Base-by-base conservation (phyloP, 2,888 invertebrate genomes). In the Hypomecis atomaria region DNA sequence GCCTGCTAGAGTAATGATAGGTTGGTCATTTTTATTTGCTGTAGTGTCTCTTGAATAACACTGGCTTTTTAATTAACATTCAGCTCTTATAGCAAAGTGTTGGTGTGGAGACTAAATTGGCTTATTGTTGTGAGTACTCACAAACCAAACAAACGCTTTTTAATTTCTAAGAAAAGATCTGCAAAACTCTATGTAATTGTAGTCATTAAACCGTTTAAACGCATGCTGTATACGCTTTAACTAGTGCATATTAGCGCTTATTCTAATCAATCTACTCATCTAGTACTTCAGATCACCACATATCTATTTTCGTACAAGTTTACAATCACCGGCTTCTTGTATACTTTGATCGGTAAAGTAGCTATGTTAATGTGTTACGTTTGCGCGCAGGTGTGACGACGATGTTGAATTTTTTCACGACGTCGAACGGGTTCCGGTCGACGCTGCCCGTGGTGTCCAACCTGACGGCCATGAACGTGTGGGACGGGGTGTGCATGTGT, bases 401-500 rank as follows among this genome's bases (percentile, higher is more conserved):
- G 90, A 98, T 98, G 98, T 96, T 98, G 96, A 98, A 98, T 94
- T 98, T 98, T 95, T 98, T 98, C 96, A 98, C 98, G 79, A 98
- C 98, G 84, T 97, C 97, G 77, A 97, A 97, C 87, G 97, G 97
- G 81, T 97, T 97, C 93, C 96, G 97, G 83, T 97, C 97, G 78
- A 98, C 98, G 57, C 94, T 98, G 82, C 98, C 98, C 33, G 98
- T 98, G 77, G 98, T 98, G 70, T 98, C 98, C 59, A 98, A 98
- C 90, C 90, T 98, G 79, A 98, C 98, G 60, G 98, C 98, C 49
- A 98, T 98, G 98, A 98, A 98, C 93, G 97, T 98, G 57, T 98
- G 98, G 98, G 98, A 98, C 87, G 98, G 98, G 66, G 98, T 98
- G 72, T 98, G 98, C 89, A 98, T 98, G 98, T 98, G 98, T 90